These are phyloP conservation scores for Panulirus ornatus DNA, from an alignment of 1,140 invertebrate genomes.

Conservation along the genomic window DNA sequence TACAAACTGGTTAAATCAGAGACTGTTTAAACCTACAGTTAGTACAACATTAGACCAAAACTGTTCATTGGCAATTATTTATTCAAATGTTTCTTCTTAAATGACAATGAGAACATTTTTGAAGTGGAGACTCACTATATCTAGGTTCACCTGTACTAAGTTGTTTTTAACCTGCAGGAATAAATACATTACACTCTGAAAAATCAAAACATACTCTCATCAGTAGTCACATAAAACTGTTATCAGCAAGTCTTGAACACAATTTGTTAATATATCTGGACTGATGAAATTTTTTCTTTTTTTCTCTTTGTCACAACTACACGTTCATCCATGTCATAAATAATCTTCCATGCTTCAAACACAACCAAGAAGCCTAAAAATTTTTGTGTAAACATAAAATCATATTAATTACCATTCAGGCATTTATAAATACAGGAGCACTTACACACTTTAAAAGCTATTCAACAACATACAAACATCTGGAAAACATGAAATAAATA, in stretches of 20 bases:
- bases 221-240: background rate
- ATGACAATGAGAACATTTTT: background rate
- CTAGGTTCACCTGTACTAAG: constrained; percentile 22
- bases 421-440: constrained; percentile 8
- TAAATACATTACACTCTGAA: background rate
- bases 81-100: background rate
- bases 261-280: constrained; percentile 19
- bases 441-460: background rate
- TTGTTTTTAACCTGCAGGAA: constrained; percentile 19
- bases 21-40: background rate
- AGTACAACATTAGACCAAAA: background rate
- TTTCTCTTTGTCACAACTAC: background rate
- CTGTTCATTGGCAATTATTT: background rate
- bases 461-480: constrained; percentile 16
- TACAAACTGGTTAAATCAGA: background rate
- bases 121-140: constrained; percentile 23
- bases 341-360: constrained; percentile 14
- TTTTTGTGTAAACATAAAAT: constrained; percentile 1
- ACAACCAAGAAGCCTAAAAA: constrained; percentile 6
- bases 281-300: background rate
- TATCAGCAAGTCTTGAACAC: constrained; percentile 35
- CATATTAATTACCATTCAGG: constrained; percentile 1
- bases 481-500: constrained; percentile 17
- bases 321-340: constrained; percentile 23
- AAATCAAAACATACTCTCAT: constrained; percentile 1